These are phyloP conservation scores for Zosterops japonicus DNA, from an alignment of 2,113 vertebrate species.

Conservation along the genomic window DNA sequence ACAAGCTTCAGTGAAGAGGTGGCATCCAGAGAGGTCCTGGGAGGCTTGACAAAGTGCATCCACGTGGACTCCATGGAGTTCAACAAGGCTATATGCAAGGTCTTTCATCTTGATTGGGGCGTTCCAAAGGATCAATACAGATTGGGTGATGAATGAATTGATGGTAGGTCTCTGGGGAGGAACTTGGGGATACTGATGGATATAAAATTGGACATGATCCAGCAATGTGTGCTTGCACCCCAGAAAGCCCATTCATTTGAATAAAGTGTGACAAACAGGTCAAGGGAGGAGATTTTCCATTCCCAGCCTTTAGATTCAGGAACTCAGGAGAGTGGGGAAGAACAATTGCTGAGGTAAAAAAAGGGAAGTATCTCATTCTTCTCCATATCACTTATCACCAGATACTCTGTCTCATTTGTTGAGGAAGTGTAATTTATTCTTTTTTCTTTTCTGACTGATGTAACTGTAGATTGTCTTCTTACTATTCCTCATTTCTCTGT, in stretches of 20 bases:
- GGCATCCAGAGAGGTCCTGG: background rate
- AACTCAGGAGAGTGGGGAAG: background rate
- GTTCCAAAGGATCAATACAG: background rate
- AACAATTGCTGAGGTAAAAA: background rate
- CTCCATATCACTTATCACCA: background rate
- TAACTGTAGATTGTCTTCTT: background rate
- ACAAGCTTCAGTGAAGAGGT: background rate
- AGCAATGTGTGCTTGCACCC: background rate
- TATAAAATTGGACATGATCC: background rate
- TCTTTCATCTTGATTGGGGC: fast-evolving
- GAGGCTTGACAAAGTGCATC: background rate
- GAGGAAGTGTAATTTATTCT: background rate
- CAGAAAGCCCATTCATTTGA: background rate
- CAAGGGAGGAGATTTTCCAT: background rate
- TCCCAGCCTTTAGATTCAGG: background rate
- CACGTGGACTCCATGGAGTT: background rate
- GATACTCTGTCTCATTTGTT: background rate
- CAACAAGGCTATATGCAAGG: background rate
- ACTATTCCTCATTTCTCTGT: background rate
- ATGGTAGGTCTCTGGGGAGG: background rate
- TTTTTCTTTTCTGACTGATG: background rate
- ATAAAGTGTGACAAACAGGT: background rate
- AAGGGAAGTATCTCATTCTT: background rate
- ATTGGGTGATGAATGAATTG: background rate
- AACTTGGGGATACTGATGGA: background rate